Base-by-base conservation (phyloP, 2,888 invertebrate genomes). In the Eristalinus aeneus region DNA sequence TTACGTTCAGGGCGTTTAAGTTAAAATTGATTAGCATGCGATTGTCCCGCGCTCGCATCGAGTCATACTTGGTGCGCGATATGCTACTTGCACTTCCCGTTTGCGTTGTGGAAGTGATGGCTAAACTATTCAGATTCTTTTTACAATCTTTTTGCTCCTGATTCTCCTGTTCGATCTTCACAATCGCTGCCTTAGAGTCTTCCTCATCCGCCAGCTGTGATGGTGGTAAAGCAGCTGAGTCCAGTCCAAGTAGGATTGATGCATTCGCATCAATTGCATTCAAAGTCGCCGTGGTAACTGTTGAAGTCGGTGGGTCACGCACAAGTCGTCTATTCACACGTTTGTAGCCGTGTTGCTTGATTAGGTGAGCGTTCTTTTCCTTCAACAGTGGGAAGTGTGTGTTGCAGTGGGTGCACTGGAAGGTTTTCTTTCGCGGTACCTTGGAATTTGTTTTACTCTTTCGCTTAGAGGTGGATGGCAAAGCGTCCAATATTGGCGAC, bases 11-110 rank as follows among this genome's bases (percentile, higher is more conserved):
- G 36, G 92, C 91, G 8, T 91, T 91, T 69, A 92, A 90, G 88
- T 92, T 92, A 81, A 91, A 92, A 27, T 90, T 90, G 67, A 92
- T 92, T 1, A 92, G 88, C 92, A 92, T 92, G 31, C 92, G 91
- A 88, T 92, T 92, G 1, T 92, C 89, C 6, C 92, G 91, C 2
- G 91, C 90, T 54, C 92, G 88, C 82, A 92, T 91, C 36, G 91
- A 90, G 76, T 89, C 89, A 64, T 88, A 89, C 71, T 89, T 89
- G 20, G 89, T 88, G 22, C 88, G 87, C 10, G 88, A 88, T 31
- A 82, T 56, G 60, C 72, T 46, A 16, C 16, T 71, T 39, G 67
- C 60, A 61, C 22, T 75, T 27, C 83, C 56, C 4, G 78, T 34
- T 16, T 60, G 16, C n/a, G 61, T 61, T 61, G 83, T 65, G 22